Evolutionary conservation across 2,113 vertebrate genomes (phyloP).

Genomic region (Coregonus clupeaformis): DNA sequence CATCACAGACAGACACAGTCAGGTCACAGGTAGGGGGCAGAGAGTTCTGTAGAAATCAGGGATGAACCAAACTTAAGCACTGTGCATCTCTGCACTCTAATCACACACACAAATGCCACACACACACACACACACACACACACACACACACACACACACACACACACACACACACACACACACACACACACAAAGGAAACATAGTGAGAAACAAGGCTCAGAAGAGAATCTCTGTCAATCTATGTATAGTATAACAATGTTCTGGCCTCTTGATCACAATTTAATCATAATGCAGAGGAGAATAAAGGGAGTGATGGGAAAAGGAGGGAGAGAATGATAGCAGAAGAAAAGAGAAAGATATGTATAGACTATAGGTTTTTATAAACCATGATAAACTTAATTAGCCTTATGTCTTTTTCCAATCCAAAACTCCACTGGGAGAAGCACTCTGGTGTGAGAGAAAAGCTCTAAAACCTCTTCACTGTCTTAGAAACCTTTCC

Average conservation of each 20-base stretch:
- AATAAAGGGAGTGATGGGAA: conserved; percentile 28
- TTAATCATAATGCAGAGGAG: not conserved
- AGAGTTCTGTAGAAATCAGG: not conserved
- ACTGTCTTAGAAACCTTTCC: conserved; percentile 57
- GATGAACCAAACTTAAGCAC: not conserved
- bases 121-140: too few relatives aligned
- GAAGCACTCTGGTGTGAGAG: not conserved
- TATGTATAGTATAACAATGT: not conserved
- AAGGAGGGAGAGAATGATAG: conserved; percentile 19
- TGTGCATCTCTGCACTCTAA: not conserved
- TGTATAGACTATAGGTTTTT: conserved; percentile 35
- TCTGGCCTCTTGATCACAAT: not conserved
- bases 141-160: too few relatives aligned
- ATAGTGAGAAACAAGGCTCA: not conserved
- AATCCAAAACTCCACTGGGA: not conserved
- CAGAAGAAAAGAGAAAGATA: not conserved
- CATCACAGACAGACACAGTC: too few relatives aligned
- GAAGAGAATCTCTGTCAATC: not conserved
- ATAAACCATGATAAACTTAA: conserved; percentile 40
- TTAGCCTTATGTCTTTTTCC: conserved; percentile 44
- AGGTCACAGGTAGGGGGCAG: not conserved
- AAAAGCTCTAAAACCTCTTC: conserved; percentile 53
- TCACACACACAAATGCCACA: not conserved
- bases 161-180: too few relatives aligned
- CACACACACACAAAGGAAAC: too few relatives aligned